phyloP scores from a whole-genome alignment of 1,140 invertebrate species.

The Megathymus violae region DNA sequence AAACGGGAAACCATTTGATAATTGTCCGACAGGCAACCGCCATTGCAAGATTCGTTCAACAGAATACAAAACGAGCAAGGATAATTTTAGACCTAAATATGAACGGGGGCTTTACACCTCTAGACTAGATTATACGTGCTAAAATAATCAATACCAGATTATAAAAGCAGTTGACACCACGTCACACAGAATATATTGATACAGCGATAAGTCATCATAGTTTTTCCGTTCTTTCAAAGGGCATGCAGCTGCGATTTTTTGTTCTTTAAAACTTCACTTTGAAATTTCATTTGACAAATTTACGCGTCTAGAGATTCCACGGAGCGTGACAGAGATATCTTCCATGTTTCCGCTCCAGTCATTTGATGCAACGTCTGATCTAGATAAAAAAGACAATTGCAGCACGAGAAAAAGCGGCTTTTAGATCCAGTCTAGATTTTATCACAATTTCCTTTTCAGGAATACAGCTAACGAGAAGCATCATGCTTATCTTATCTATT shows the following conservation, averaged over 20 bases:
- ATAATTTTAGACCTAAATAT: too few relatives aligned
- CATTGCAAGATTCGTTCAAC: too few relatives aligned
- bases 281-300: constrained; percentile 5
- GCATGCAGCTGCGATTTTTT: background rate
- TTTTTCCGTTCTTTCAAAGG: background rate
- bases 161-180: too few relatives aligned
- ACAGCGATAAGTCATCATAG: too few relatives aligned
- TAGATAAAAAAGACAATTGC: constrained; percentile 16
- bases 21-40: too few relatives aligned
- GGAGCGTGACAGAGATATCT: constrained; percentile 20
- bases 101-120: too few relatives aligned
- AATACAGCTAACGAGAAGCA: background rate
- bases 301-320: constrained; percentile 1
- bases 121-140: too few relatives aligned
- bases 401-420: constrained; percentile 3
- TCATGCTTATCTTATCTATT: too few relatives aligned
- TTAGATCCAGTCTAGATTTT: constrained; percentile 7
- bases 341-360: constrained; percentile 12
- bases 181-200: too few relatives aligned
- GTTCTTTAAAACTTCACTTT: background rate
- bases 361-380: constrained; percentile 18
- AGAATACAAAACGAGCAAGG: too few relatives aligned
- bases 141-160: too few relatives aligned
- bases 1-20: too few relatives aligned
- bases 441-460: constrained; percentile 2